Percentiles rank a stretch among this genome's conserved stretches.
Conservation (phyloP, 2,113 vertebrate species). For the Helogale parvula region DNA sequence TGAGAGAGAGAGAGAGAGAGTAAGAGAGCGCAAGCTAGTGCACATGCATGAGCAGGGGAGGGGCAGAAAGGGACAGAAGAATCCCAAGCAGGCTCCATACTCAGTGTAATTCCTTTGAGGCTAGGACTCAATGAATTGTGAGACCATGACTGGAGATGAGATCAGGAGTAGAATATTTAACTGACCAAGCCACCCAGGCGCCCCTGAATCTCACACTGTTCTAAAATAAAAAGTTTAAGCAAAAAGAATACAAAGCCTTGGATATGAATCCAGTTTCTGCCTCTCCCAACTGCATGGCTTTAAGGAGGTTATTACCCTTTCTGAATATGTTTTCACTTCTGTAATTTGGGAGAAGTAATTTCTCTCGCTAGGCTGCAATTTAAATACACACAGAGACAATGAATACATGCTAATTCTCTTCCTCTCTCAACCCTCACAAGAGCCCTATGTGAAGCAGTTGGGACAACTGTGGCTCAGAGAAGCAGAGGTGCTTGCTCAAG, state of each 20-base stretch:
- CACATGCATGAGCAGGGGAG: too few relatives aligned
- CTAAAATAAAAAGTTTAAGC: not conserved
- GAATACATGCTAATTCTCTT: not conserved
- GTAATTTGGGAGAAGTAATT: not conserved
- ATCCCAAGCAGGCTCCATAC: too few relatives aligned
- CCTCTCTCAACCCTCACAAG: not conserved
- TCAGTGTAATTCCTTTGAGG: too few relatives aligned
- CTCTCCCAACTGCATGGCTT: not conserved
- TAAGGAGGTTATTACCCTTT: slow-evolving; percentile 23
- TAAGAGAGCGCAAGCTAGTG: too few relatives aligned
- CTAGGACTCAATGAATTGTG: too few relatives aligned
- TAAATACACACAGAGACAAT: not conserved
- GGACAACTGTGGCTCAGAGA: not conserved
- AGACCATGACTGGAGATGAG: too few relatives aligned
- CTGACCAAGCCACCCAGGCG: too few relatives aligned
- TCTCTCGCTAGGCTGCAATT: not conserved
- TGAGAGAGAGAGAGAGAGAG: too few relatives aligned
- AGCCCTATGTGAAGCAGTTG: not conserved
- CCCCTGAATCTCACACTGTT: not conserved
- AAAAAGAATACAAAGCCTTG: not conserved
- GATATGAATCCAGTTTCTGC: slow-evolving; percentile 12
- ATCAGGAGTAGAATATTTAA: too few relatives aligned
- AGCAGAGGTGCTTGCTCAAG: not conserved
- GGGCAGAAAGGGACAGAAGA: too few relatives aligned
- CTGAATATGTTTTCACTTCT: not conserved